phyloP scores from a whole-genome alignment of 2,797 vertebrate genomes.

The Florisuga fusca region DNA sequence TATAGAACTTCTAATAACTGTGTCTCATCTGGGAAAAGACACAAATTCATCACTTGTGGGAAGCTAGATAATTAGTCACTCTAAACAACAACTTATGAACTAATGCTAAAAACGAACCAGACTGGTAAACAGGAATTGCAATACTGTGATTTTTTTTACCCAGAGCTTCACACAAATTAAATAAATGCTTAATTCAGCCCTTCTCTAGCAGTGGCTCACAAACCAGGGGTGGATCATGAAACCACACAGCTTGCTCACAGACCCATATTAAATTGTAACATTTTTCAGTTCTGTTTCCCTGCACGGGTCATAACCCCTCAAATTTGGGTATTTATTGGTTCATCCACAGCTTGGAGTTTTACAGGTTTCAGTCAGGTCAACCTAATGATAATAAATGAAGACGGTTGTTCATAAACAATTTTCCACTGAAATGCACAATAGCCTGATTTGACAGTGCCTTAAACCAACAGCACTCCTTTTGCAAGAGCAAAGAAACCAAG shows the following conservation, averaged over 20 bases:
- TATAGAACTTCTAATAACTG: conserved; percentile 21
- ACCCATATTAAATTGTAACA: not conserved
- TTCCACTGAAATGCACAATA: not conserved
- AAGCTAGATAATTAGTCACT: conserved; percentile 48
- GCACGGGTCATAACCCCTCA: not conserved
- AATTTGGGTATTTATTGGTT: not conserved
- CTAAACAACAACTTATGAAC: conserved; percentile 32
- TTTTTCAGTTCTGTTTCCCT: not conserved
- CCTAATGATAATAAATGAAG: not conserved
- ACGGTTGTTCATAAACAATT: not conserved
- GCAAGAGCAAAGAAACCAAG: not conserved
- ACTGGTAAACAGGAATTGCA: conserved; percentile 23
- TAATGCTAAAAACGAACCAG: conserved; percentile 11
- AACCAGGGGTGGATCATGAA: not conserved
- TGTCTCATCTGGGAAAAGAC: conserved; percentile 42
- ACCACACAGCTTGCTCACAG: not conserved
- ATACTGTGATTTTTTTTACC: not conserved
- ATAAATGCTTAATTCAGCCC: conserved; percentile 42
- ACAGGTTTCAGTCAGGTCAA: not conserved
- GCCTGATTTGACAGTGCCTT: not conserved
- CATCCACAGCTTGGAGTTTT: not conserved
- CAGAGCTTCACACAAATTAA: conserved; percentile 9
- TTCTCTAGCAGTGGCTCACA: not conserved
- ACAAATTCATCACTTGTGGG: conserved; percentile 15
- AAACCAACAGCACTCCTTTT: not conserved